Base-by-base conservation (phyloP, 2,888 invertebrate genomes). In the Plagodis pulveraria region DNA sequence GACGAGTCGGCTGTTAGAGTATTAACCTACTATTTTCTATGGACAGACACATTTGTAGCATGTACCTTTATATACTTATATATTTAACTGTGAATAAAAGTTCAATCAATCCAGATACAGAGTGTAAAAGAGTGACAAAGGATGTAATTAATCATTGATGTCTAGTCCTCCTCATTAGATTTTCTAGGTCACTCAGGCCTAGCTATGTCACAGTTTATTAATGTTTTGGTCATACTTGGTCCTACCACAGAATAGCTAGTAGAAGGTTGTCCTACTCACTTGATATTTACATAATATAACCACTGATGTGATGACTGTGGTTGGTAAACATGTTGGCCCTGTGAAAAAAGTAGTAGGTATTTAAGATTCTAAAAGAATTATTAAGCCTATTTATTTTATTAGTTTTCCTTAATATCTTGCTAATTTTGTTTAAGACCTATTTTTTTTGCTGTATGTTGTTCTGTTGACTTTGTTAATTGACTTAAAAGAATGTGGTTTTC, bases 71-170 rank as follows among this genome's bases (percentile, higher is more conserved):
- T 38, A 38, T 34, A 12, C 6, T 22, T 5, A 5, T 22, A 22
- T 22, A 22, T 22, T 22, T 50, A 40, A 32, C 41, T 50, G 7
- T 46, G 22, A 22, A 22, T 22, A 22, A 22, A 34, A 34, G 9
- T 35, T 38, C n/a, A 47, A 11, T 33, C n/a, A n/a, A 38, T 54
- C 58, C 55, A 55, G 48, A 59, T 54, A 55, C 43, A 51, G 55
- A 46, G 55, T 38, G 44, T 55, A 47, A 59, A 59, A 44, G 47
- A 55, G 62, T 67, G 66, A 65, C 67, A 59, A 63, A 80, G 83
- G 81, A 82, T 80, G 72, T 74, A 55, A 70, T 66, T 77, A 73
- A 79, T 79, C 72, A 78, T 73, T 66, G 54, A 72, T 69, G 66
- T 67, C 65, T 56, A 66, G 65, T 53, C 49, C 55, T 52, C 57